Conservation (phyloP, 1,140 invertebrate genomes). For the Chymomyza costata region DNA sequence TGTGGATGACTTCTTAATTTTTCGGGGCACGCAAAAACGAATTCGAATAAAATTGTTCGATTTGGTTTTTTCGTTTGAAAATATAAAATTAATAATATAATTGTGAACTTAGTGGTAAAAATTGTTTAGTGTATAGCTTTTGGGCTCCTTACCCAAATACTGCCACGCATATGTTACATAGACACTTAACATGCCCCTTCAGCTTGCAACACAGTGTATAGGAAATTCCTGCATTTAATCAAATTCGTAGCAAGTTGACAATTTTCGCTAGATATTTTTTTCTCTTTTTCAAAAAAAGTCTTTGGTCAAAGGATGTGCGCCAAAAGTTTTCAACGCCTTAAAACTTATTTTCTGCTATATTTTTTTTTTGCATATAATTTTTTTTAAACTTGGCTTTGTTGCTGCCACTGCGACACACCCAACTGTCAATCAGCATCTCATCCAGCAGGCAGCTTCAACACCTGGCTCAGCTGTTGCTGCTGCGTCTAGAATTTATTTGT, state of each 20-base stretch:
- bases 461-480: constrained; percentile 20
- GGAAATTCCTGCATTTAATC: constrained; percentile 68
- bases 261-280: constrained; percentile 51
- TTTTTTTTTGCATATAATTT: constrained; percentile 17
- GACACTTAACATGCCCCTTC: neutral
- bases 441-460: neutral
- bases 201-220: constrained; percentile 5
- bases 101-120: too few relatives aligned
- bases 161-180: too few relatives aligned
- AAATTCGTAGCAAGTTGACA: constrained; percentile 73
- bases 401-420: constrained; percentile 1
- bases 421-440: constrained; percentile 20
- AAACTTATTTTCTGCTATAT: constrained; percentile 30
- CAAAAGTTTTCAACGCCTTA: constrained; percentile 35
- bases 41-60: too few relatives aligned
- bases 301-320: constrained; percentile 33
- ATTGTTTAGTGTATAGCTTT: too few relatives aligned
- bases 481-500: constrained; percentile 25
- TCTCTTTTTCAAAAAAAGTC: too few relatives aligned
- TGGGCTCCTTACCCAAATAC: too few relatives aligned
- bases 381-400: constrained; percentile 1
- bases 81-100: too few relatives aligned
- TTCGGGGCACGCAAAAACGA: too few relatives aligned
- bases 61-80: too few relatives aligned
- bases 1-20: too few relatives aligned